A percentile compares a stretch with the other conserved stretches of the same genome.
phyloP scores from a whole-genome alignment of 1,140 invertebrate species.

The Scaptomyza graminum region DNA sequence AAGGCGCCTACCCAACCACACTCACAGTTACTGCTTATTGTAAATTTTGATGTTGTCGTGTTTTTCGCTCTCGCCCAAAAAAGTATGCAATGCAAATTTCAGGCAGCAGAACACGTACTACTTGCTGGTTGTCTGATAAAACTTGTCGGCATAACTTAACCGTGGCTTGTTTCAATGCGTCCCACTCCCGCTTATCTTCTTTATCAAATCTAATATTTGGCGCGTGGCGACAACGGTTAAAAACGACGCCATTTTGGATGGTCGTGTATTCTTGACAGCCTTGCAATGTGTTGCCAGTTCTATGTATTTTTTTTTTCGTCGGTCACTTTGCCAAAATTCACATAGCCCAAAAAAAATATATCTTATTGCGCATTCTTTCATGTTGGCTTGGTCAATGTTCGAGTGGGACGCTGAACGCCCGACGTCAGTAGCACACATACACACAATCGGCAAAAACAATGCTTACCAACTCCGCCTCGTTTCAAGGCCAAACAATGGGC shows the following conservation, averaged over 20 bases:
- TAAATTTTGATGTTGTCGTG: conserved; percentile 6
- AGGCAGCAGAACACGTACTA: conserved; percentile 32
- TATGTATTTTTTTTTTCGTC: neutral
- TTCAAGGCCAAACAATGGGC: conserved; percentile 71
- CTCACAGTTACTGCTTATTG: neutral
- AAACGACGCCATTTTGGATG: conserved; percentile 59
- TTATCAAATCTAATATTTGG: conserved; percentile 40
- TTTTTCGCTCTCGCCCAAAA: conserved; percentile 31
- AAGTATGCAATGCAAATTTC: conserved; percentile 56
- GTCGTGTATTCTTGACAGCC: conserved; percentile 62
- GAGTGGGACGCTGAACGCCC: conserved; percentile 33
- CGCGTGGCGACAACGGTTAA: conserved; percentile 65
- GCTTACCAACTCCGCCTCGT: conserved; percentile 32
- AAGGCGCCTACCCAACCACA: conserved; percentile 24
- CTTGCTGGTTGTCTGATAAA: conserved; percentile 40
- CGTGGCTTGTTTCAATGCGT: conserved; percentile 23
- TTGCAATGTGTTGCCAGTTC: conserved; percentile 29
- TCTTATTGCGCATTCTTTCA: conserved; percentile 76
- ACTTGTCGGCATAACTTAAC: conserved; percentile 65
- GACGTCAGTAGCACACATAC: conserved; percentile 53
- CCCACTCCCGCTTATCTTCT: neutral
- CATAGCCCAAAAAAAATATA: conserved; percentile 30
- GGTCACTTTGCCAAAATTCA: neutral
- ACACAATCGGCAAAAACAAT: neutral
- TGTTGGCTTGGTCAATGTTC: conserved; percentile 68